phyloP scores from a whole-genome alignment of 35 echinoderm and acorn worm species.

The Amphiura filiformis region DNA sequence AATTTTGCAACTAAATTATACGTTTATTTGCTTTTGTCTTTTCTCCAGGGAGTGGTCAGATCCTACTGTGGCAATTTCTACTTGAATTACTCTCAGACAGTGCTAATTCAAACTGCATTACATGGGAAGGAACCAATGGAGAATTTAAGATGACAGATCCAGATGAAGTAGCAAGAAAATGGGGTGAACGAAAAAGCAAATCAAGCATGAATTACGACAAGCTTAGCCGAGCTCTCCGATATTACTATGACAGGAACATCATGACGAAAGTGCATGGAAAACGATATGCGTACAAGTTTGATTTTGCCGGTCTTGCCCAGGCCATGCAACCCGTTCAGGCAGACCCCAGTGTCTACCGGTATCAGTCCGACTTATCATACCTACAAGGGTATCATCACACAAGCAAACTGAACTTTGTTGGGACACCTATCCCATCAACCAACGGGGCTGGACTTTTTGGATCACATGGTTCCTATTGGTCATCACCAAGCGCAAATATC shows the following conservation, averaged over 20 bases:
- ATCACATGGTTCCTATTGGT: slow-evolving; percentile 94
- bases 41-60: slow-evolving; percentile 90
- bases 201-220: slow-evolving; percentile 99
- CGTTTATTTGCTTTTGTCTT: too few species aligned
- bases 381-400: slow-evolving; percentile 83
- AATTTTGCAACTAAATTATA: too few species aligned
- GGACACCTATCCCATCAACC: slow-evolving; percentile 87
- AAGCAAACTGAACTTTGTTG: slow-evolving; percentile 75
- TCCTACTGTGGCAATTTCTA: slow-evolving; percentile 94
- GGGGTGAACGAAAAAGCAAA: slow-evolving; percentile 96
- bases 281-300: slow-evolving; percentile 98
- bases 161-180: slow-evolving; percentile 92
- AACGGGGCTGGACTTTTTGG: slow-evolving; percentile 77
- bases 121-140: slow-evolving; percentile 98
- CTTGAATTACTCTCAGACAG: slow-evolving; percentile 95
- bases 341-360: slow-evolving; percentile 90
- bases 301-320: slow-evolving; percentile 93
- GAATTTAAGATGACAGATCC: slow-evolving; percentile 99
- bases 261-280: slow-evolving; percentile 99
- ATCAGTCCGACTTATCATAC: slow-evolving; percentile 88
- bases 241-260: slow-evolving; percentile 99
- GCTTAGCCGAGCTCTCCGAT: slow-evolving; percentile 88
- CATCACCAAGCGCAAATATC: slow-evolving; percentile 91
- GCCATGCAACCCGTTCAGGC: slow-evolving; percentile 92
- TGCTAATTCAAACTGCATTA: slow-evolving; percentile 96